These are phyloP conservation scores for Phalacrocorax aristotelis DNA, from an alignment of 2,113 vertebrate genomes.

Conservation along the genomic window DNA sequence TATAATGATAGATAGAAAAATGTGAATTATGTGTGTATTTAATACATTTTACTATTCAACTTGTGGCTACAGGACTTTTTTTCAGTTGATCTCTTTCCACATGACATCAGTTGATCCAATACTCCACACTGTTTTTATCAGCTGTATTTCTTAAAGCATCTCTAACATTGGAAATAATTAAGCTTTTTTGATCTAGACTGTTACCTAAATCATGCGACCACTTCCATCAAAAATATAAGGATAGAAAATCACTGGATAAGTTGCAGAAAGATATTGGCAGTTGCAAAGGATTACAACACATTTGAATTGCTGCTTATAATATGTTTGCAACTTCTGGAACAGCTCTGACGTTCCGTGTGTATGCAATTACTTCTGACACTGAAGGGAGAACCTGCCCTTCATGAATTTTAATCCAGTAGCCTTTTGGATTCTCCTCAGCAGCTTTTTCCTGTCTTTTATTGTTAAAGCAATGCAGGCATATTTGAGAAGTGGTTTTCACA, in stretches of 20 bases:
- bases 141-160: background rate
- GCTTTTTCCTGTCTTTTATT: constrained; percentile 16
- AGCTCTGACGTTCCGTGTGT: background rate
- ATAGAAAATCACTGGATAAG: background rate
- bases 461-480: background rate
- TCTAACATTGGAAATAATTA: background rate
- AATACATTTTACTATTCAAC: background rate
- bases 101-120: background rate
- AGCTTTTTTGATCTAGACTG: background rate
- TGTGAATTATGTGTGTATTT: background rate
- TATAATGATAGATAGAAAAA: background rate
- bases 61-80: background rate
- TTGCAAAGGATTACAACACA: background rate
- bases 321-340: constrained; percentile 18
- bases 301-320: constrained; percentile 2
- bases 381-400: background rate
- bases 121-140: background rate
- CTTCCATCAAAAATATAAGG: background rate
- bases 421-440: constrained; percentile 17
- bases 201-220: background rate
- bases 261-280: background rate
- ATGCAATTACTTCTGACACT: constrained; percentile 9
- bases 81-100: background rate
- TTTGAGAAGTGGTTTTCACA: constrained; percentile 15
- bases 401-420: constrained; percentile 51